Evolutionary conservation across 2,888 invertebrate genomes (phyloP).

Genomic region (Melolontha melolontha): DNA sequence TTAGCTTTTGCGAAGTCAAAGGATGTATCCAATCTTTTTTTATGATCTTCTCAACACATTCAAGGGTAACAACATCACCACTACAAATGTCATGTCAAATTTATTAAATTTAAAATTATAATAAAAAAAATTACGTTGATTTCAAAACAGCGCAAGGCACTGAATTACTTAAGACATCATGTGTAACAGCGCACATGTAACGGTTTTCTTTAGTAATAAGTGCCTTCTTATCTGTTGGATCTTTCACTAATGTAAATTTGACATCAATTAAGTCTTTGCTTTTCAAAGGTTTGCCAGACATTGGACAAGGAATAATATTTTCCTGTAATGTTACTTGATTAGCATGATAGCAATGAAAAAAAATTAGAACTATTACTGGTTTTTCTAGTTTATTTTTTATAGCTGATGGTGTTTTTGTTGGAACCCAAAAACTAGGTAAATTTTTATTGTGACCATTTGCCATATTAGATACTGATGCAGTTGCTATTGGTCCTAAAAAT

Average conservation of each 20-base stretch:
- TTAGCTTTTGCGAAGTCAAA: conserved; percentile 83
- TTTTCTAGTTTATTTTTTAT: conserved; percentile 75
- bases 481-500: conserved; percentile 46
- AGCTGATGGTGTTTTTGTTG: conserved; percentile 91
- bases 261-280: conserved; percentile 93
- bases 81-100: conserved; percentile 68
- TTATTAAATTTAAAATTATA: not conserved
- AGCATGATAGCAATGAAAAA: not conserved
- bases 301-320: conserved; percentile 83
- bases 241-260: conserved; percentile 91
- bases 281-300: conserved; percentile 86
- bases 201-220: conserved; percentile 90
- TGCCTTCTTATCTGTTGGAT: conserved; percentile 87
- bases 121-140: conserved; percentile 77
- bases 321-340: conserved; percentile 64
- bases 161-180: conserved; percentile 94
- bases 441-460: conserved; percentile 79
- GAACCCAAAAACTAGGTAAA: conserved; percentile 97
- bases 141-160: conserved; percentile 93
- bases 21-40: conserved; percentile 98
- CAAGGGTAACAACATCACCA: conserved; percentile 95
- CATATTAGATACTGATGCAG: conserved; percentile 78
- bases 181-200: conserved; percentile 98
- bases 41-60: conserved; percentile 96
- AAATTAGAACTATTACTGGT: conserved; percentile 70